A percentile compares a stretch with the other conserved stretches of the same genome.
Evolutionary conservation across 1,140 invertebrate genomes (phyloP).

Genomic region (Lepidurus apus): DNA sequence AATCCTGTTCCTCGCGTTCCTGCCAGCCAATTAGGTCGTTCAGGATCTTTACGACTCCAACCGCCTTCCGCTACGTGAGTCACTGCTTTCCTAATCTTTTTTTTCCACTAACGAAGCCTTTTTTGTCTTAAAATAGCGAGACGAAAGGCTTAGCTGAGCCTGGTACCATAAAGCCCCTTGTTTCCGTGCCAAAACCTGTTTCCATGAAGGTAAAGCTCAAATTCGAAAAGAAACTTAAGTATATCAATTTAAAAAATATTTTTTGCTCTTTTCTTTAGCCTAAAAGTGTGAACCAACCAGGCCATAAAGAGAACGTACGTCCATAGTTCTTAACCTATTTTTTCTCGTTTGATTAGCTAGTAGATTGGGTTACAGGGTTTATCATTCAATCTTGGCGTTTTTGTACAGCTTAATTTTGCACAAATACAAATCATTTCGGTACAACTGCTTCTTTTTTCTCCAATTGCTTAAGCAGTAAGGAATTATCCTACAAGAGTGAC

Average conservation of each 20-base stretch:
- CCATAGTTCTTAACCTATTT: neutral
- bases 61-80: neutral
- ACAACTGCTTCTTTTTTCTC: conserved; percentile 20
- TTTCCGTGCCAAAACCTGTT: neutral
- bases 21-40: neutral
- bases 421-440: conserved; percentile 22
- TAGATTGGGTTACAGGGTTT: neutral
- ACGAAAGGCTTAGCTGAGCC: neutral
- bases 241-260: neutral
- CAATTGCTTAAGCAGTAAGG: conserved; percentile 31
- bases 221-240: neutral
- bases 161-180: neutral
- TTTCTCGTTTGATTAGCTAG: neutral
- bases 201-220: neutral
- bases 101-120: neutral
- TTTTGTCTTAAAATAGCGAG: neutral
- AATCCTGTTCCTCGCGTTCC: conserved; percentile 5
- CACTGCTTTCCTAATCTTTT: neutral
- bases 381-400: neutral
- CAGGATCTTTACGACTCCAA: neutral
- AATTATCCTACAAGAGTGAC: conserved; percentile 30
- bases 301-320: neutral
- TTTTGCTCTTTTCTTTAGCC: neutral
- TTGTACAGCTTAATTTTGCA: conserved; percentile 20
- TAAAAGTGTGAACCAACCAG: neutral